Evolutionary conservation across 2,797 vertebrate species (phyloP), one percentile per base, ranked within the genome.

Genomic region (Phalanger gymnotis): DNA sequence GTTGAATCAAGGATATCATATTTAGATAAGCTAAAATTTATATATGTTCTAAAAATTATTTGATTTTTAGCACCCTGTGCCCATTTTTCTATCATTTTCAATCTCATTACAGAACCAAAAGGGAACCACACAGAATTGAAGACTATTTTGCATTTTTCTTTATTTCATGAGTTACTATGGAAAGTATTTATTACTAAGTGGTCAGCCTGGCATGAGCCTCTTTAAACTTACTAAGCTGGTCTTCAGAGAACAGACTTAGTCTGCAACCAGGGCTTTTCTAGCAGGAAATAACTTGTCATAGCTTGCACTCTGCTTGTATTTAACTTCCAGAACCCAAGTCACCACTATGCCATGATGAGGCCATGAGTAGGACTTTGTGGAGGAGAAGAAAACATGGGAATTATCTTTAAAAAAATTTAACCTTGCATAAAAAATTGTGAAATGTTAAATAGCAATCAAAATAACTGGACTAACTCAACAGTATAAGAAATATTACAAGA

Each of bases 361-460:
- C 22, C 22, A 87, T 87, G 40, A 87, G 19, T 40, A 40, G n/a
- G 40, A 47, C 73, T 47, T 87, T 27, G 22, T 51, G 3, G 22
- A 87, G 40, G 31, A 87, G 10, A 87, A 81, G n/a, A 81, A 87
- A 27, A 87, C 40, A 87, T 87, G 22, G 47, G 40, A 81, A 47
- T 87, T 47, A 87, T 87, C 40, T 87, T 51, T 47, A 4, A 27
- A 47, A 87, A 87, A 87, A 51, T 87, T 47, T 51, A 51, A 51
- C 40, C 9, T 27, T 51, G 73, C 31, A 87, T 47, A 61, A 87
- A 73, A 73, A 81, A 25, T 47, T 47, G 73, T 87, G 51, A 73
- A 96, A 95, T 90, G 25, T 51, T 95, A 95, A 92, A 90, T 96
- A 90, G n/a, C 66, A 90, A 51, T 91, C 73, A 93, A 90, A 94